A percentile compares a stretch with the other conserved stretches of the same genome.
Conservation (phyloP, 2,113 vertebrate genomes). For the pig (Sus scrofa) region T2T-Sscrofa CM000812.6:233204001-233204500, state of each 20-base stretch:
- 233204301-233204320: background rate
- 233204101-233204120: constrained; percentile 35
- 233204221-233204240: background rate
- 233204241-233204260: background rate
- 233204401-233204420: background rate
- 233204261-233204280: background rate
- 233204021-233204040: background rate
- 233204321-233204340: constrained; percentile 1
- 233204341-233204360: background rate
- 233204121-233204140: background rate
- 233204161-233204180: background rate
- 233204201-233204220: background rate
- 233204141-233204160: background rate
- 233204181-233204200: background rate
- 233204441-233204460: background rate
- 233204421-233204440: background rate
- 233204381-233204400: background rate
- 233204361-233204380: background rate
- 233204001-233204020: background rate
- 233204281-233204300: background rate
- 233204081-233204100: background rate
- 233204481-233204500: background rate
- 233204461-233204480: background rate
- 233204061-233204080: constrained; percentile 24
- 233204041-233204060: background rate